Evolutionary conservation across 2,888 invertebrate genomes (phyloP).

Genomic region (Philonicus albiceps): DNA sequence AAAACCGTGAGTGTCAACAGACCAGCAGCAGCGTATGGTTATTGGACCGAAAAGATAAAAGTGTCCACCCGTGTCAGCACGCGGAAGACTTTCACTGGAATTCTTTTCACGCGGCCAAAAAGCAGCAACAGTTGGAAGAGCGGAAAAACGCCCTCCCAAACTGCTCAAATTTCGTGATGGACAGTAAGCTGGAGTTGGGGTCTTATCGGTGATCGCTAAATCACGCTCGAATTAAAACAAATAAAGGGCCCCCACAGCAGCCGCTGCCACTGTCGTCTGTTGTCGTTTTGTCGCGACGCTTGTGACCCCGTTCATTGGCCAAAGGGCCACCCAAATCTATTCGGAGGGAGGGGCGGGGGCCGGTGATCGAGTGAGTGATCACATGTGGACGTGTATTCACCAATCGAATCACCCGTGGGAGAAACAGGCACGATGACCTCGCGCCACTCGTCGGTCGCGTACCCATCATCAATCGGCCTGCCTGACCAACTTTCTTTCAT

Average conservation of each 20-base stretch:
- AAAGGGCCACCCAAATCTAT: not conserved
- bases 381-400: not conserved
- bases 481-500: slow-evolving; percentile 40
- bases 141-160: slow-evolving; percentile 22
- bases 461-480: not conserved
- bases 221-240: slow-evolving; percentile 33
- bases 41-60: slow-evolving; percentile 17
- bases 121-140: not conserved
- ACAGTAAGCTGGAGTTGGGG: not conserved
- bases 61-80: not conserved
- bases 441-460: not conserved
- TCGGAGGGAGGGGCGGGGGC: too few species aligned
- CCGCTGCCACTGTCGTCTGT: not conserved
- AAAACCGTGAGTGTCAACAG: slow-evolving; percentile 21
- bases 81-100: slow-evolving; percentile 27
- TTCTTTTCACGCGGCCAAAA: not conserved
- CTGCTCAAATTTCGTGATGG: slow-evolving; percentile 18
- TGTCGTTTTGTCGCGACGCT: not conserved
- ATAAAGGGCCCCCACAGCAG: not conserved
- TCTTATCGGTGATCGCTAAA: slow-evolving; percentile 15
- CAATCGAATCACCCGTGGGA: not conserved
- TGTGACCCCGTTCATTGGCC: not conserved
- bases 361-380: slow-evolving; percentile 1
- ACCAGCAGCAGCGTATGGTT: not conserved
- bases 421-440: slow-evolving; percentile 5